Evolutionary conservation across 1,140 invertebrate species (phyloP).

Genomic region (Apis cerana): DNA sequence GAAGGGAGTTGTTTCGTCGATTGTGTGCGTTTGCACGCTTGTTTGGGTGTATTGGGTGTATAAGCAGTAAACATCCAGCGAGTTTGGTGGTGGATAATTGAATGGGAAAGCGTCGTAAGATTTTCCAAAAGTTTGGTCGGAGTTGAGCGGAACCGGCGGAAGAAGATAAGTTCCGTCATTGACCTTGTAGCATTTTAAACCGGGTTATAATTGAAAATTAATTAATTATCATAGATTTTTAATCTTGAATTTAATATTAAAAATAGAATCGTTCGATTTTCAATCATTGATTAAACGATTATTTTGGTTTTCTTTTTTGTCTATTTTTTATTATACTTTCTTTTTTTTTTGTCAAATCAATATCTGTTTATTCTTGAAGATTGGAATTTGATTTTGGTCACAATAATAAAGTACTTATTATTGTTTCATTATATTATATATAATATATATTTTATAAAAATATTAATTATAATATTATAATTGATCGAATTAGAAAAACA

Average conservation of each 20-base stretch:
- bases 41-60: slow-evolving; percentile 4
- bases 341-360: neutral
- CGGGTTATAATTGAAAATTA: slow-evolving; percentile 37
- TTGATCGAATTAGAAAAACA: too few relatives aligned
- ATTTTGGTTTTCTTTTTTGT: neutral
- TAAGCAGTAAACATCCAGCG: slow-evolving; percentile 38
- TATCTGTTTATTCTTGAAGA: neutral
- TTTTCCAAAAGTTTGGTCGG: slow-evolving; percentile 44
- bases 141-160: slow-evolving; percentile 7
- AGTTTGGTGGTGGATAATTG: slow-evolving; percentile 50
- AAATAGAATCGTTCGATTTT: neutral
- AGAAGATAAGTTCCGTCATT: slow-evolving; percentile 36
- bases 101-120: slow-evolving; percentile 44
- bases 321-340: too few relatives aligned
- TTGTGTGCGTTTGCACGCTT: neutral
- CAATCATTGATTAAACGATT: neutral
- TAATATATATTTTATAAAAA: too few relatives aligned
- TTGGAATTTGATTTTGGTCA: neutral
- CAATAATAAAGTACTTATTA: neutral
- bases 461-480: too few relatives aligned
- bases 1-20: slow-evolving; percentile 14
- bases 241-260: neutral
- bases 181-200: slow-evolving; percentile 56
- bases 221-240: slow-evolving; percentile 12
- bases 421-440: too few relatives aligned